phyloP scores from a whole-genome alignment of 2,113 vertebrate species.

The Pluvianellus socialis region DNA sequence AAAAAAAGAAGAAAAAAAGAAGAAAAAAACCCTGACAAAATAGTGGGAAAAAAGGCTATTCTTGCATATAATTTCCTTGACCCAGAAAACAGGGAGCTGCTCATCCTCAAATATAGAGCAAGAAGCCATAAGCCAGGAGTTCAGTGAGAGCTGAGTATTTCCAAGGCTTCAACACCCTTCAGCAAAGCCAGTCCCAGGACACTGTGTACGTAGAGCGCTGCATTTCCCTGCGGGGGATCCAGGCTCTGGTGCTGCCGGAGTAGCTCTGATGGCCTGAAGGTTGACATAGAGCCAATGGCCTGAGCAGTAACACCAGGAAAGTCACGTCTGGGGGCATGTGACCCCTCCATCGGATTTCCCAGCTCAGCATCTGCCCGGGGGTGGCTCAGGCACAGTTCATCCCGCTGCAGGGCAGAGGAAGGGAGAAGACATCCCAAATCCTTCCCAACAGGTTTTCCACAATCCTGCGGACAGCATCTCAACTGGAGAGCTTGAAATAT shows the following conservation, averaged over 20 bases:
- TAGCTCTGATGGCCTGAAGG: not conserved
- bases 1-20: not conserved
- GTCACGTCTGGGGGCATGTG: not conserved
- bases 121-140: not conserved
- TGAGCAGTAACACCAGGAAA: not conserved
- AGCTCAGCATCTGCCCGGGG: not conserved
- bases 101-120: not conserved
- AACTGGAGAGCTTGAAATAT: not conserved
- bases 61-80: not conserved
- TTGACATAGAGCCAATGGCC: not conserved
- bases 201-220: fast-evolving
- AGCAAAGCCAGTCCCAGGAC: not conserved
- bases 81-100: not conserved
- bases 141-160: not conserved
- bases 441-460: not conserved
- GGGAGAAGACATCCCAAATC: not conserved
- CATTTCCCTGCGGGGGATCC: not conserved
- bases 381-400: not conserved
- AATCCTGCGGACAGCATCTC: not conserved
- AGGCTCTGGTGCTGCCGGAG: not conserved
- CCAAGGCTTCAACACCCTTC: not conserved
- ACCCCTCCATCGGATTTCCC: not conserved
- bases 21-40: not conserved
- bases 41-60: not conserved
- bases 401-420: not conserved